Conservation (phyloP, 2,888 invertebrate species). For the Amblyteles armatorius region DNA sequence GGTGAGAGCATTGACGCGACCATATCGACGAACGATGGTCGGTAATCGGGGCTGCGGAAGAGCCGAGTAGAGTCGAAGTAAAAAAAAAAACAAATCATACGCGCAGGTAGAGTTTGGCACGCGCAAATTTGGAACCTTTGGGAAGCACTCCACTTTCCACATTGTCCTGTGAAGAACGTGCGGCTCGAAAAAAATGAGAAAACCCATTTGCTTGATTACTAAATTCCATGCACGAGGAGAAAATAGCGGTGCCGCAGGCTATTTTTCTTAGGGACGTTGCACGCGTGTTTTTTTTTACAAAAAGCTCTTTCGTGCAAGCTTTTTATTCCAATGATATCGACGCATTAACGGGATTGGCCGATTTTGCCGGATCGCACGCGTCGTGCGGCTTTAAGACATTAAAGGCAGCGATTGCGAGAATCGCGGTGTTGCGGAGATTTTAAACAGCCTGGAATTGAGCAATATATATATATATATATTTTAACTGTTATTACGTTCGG, state of each 20-base stretch:
- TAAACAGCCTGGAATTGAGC: no score
- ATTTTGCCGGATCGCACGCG: neutral
- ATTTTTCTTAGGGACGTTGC: conserved; percentile 5
- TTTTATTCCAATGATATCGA: neutral
- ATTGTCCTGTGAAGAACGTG: neutral
- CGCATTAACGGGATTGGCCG: neutral
- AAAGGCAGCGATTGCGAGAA: no score
- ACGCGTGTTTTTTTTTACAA: neutral
- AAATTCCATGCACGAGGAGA: conserved; percentile 19
- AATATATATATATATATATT: no score
- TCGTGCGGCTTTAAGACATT: neutral
- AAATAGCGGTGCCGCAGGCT: conserved; percentile 8
- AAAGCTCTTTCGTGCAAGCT: neutral
- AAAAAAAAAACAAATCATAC: conserved; percentile 1
- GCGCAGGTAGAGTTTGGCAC: neutral
- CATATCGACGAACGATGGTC: conserved; percentile 25
- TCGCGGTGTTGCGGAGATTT: no score
- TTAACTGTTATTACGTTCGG: no score
- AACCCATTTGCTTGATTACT: conserved; percentile 49
- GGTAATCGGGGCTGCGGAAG: conserved; percentile 14
- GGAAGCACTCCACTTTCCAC: neutral
- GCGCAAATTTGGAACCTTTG: conserved; percentile 32
- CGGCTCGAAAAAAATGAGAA: conserved; percentile 5
- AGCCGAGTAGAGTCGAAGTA: neutral
- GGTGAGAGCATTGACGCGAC: conserved; percentile 4